Base-by-base conservation (phyloP, 2,797 vertebrate genomes). In the Protonibea diacanthus region DNA sequence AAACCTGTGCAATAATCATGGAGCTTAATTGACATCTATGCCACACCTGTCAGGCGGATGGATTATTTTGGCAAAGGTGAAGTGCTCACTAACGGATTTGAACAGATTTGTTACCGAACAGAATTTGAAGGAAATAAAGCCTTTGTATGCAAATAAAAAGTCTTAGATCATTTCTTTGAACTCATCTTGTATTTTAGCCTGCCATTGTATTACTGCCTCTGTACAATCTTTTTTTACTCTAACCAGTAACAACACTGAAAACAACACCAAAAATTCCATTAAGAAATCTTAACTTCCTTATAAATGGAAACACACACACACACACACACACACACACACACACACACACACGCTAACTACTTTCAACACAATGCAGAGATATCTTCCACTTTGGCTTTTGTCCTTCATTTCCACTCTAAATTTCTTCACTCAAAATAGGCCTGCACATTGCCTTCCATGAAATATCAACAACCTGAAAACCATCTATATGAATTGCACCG, bases 401-500 rank as follows among this genome's bases (percentile, higher is more conserved):
- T 2, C 15, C 6, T 47, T 56, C 38, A 63, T 63, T 63, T 55
- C 23, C 18, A 55, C 18, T n/a, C n/a, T n/a, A n/a, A n/a, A n/a
- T n/a, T n/a, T n/a, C n/a, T n/a, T n/a, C n/a, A n/a, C n/a, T n/a
- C n/a, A 23, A 18, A 13, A 57, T 29, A 74, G 13, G 6, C n/a
- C 17, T 21, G 18, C 58, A 68, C 29, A n/a, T 12, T 38, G 18
- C 38, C 71, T 58, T 67, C 14, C 2, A 3, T 38, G 18, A 71
- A n/a, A 58, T 27, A 20, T 47, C 25, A 68, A 33, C 66, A 47
- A 49, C 27, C 52, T 65, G 58, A 47, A 79, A 71, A 71, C 8
- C 29, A 13, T 62, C 42, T 53, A 3, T 17, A 6, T 47, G 14
- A 55, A 40, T 57, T 51, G 27, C 2, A 4, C n/a, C 40, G 15